Conservation (phyloP, 2,888 invertebrate species). For the Aelia acuminata region DNA sequence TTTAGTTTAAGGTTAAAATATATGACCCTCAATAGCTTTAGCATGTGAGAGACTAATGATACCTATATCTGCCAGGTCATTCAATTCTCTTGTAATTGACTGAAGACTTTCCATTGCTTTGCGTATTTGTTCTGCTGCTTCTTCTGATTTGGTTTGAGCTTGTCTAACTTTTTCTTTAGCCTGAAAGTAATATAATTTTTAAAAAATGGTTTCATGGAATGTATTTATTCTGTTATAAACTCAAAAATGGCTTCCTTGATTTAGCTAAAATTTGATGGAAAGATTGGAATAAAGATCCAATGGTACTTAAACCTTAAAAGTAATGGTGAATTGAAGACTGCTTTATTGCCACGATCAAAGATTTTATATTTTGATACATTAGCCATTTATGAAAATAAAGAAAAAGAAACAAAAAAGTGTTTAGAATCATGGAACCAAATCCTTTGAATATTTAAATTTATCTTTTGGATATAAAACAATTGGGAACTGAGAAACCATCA, state of each 20-base stretch:
- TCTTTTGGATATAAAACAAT: background rate
- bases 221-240: background rate
- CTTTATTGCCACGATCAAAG: too few species aligned
- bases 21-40: background rate
- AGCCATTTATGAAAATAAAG: too few species aligned
- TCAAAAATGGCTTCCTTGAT: too few species aligned
- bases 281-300: too few species aligned
- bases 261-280: too few species aligned
- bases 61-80: conserved; percentile 80
- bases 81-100: conserved; percentile 82
- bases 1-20: conserved; percentile 56
- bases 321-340: too few species aligned
- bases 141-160: conserved; percentile 86
- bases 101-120: conserved; percentile 85
- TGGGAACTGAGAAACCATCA: too few species aligned
- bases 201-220: conserved; percentile 53
- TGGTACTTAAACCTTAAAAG: too few species aligned
- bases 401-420: too few species aligned
- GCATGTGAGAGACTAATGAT: conserved; percentile 53
- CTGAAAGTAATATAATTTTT: conserved; percentile 70
- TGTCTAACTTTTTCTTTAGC: conserved; percentile 82
- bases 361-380: too few species aligned
- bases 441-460: too few species aligned
- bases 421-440: too few species aligned
- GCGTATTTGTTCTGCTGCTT: conserved; percentile 85